These are phyloP conservation scores for Caenorhabditis parvicauda DNA, from an alignment of 2,888 invertebrate genomes.

Conservation along the genomic window DNA sequence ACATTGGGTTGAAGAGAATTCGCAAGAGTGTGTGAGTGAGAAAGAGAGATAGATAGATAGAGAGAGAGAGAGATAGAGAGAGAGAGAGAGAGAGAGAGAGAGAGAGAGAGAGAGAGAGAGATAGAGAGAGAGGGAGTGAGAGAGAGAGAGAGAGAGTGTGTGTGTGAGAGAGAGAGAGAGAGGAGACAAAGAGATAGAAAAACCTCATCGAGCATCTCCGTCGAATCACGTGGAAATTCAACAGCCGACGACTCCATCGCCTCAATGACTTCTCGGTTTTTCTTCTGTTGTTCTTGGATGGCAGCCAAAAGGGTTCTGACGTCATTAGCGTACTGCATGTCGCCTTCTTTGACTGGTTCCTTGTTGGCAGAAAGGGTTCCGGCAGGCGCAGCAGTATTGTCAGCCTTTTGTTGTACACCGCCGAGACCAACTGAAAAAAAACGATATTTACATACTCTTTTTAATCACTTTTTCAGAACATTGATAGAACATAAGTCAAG, in stretches of 20 bases:
- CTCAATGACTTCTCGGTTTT: constrained; percentile 24
- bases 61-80: too few relatives aligned
- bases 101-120: too few relatives aligned
- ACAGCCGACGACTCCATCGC: constrained; percentile 14
- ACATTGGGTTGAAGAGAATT: too few relatives aligned
- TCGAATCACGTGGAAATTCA: constrained; percentile 10
- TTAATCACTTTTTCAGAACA: too few relatives aligned
- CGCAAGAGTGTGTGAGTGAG: too few relatives aligned
- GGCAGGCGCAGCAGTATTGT: constrained; percentile 1
- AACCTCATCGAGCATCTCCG: constrained; percentile 20
- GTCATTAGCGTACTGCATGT: constrained; percentile 11
- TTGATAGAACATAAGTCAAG: too few relatives aligned
- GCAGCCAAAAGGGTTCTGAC: background rate
- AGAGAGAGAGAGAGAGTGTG: too few relatives aligned
- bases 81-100: too few relatives aligned
- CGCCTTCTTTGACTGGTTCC: constrained; percentile 17
- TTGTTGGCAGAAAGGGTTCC: constrained; percentile 8
- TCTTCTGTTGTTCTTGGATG: constrained; percentile 10
- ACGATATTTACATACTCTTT: too few relatives aligned
- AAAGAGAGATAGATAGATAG: too few relatives aligned
- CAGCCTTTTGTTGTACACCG: constrained; percentile 15
- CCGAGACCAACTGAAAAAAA: constrained; percentile 30
- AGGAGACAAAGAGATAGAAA: background rate
- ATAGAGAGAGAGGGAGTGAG: too few relatives aligned
- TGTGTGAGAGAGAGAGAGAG: too few relatives aligned